A percentile compares a stretch with the other conserved stretches of the same genome.
Evolutionary conservation across 1,140 invertebrate genomes (phyloP).

Genomic region (Homalodisca vitripennis): DNA sequence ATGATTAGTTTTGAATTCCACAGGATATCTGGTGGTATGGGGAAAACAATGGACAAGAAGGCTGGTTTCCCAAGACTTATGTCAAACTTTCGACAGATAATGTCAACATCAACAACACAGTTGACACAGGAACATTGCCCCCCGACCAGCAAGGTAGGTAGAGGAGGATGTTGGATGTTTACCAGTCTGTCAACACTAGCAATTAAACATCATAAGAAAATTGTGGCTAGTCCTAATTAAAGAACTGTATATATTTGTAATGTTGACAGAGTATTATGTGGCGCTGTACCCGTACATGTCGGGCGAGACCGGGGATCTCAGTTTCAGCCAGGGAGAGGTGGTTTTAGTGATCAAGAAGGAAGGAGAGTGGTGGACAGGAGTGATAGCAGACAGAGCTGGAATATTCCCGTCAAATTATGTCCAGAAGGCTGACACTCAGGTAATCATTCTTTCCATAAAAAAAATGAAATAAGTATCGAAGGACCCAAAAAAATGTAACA

Average conservation of each 20-base stretch:
- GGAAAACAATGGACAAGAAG: conserved; percentile 51
- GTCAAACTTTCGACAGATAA: conserved; percentile 53
- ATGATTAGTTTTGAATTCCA: conserved; percentile 24
- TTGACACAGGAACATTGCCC: conserved; percentile 10
- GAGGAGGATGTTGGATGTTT: background rate
- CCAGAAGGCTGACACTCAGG: conserved; percentile 54
- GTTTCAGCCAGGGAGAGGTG: conserved; percentile 87
- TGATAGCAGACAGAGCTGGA: conserved; percentile 77
- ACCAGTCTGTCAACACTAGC: no score
- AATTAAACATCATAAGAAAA: no score
- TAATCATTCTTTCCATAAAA: no score
- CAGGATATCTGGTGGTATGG: conserved; percentile 70
- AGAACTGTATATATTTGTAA: background rate
- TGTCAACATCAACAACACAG: conserved; percentile 22
- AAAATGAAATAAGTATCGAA: no score
- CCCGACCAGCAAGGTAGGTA: conserved; percentile 25
- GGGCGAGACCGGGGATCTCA: conserved; percentile 85
- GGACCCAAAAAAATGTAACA: no score
- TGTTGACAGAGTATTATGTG: conserved; percentile 70
- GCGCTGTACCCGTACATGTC: conserved; percentile 85
- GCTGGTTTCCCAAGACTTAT: conserved; percentile 75
- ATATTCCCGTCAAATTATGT: conserved; percentile 97
- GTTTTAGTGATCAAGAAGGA: conserved; percentile 86
- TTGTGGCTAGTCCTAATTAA: background rate
- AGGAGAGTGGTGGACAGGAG: conserved; percentile 98